Evolutionary conservation across 2,113 vertebrate genomes (phyloP).

Genomic region (Microtus richardsoni): DNA sequence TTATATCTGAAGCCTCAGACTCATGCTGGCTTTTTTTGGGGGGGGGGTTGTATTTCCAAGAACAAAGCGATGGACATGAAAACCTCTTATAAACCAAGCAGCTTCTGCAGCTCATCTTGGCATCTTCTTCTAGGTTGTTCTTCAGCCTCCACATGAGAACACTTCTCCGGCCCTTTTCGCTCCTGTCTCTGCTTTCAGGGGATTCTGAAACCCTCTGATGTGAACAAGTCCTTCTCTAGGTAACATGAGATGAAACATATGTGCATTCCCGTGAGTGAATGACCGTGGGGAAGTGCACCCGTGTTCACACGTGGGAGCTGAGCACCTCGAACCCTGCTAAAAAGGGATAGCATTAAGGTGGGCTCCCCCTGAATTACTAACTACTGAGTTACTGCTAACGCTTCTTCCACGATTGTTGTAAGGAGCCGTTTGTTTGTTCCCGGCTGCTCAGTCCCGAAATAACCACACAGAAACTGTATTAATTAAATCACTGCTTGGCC

Average conservation of each 20-base stretch:
- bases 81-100: neutral
- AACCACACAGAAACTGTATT: too few species aligned
- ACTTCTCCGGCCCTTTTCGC: neutral
- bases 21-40: neutral
- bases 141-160: neutral
- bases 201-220: neutral
- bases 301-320: rapidly evolving
- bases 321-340: neutral
- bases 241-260: neutral
- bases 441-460: too few species aligned
- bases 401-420: neutral
- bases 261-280: neutral
- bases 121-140: constrained; percentile 28
- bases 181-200: neutral
- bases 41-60: neutral
- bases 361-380: neutral
- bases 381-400: neutral
- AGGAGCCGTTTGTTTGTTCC: too few species aligned
- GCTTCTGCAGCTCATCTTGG: constrained; percentile 50
- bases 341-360: neutral
- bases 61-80: constrained; percentile 67
- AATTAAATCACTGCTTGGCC: too few species aligned
- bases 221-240: neutral
- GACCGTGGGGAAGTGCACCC: too few species aligned
- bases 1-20: constrained; percentile 29